These are phyloP conservation scores for Vimba vimba DNA, from an alignment of 2,113 vertebrate genomes.

Conservation along the genomic window DNA sequence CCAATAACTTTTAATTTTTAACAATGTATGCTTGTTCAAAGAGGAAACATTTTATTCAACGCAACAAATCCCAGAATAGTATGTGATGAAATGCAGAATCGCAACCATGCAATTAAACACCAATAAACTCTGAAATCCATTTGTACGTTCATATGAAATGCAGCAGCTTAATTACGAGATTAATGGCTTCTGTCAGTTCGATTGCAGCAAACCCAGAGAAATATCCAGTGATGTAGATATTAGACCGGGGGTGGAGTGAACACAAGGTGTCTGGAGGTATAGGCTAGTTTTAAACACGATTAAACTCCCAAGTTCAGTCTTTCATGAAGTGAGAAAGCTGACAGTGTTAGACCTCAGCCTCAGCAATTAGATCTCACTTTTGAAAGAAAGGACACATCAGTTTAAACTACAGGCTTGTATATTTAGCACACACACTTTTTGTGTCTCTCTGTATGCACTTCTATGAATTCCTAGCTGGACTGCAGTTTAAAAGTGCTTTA, in stretches of 20 bases:
- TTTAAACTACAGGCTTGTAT: constrained; percentile 21
- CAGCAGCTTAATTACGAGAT: constrained; percentile 42
- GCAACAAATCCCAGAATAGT: neutral
- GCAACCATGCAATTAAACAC: constrained; percentile 34
- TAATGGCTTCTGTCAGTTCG: constrained; percentile 5
- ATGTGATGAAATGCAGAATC: too few species aligned
- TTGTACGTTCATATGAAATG: constrained; percentile 14
- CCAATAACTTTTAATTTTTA: neutral
- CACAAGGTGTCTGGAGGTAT: constrained; percentile 25
- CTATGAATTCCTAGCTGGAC: constrained; percentile 9
- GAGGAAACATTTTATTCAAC: neutral
- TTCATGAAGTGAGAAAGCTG: constrained; percentile 33
- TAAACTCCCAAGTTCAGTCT: constrained; percentile 39
- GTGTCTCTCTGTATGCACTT: neutral
- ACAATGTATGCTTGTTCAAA: neutral
- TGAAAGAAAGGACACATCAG: constrained; percentile 31
- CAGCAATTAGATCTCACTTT: constrained; percentile 48
- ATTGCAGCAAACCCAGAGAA: neutral
- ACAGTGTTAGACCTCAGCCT: constrained; percentile 31
- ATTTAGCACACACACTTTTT: neutral
- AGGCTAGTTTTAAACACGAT: constrained; percentile 42
- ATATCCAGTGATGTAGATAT: neutral
- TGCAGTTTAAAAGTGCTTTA: constrained; percentile 47
- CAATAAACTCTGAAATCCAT: constrained; percentile 29
- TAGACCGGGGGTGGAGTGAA: constrained; percentile 8